Evolutionary conservation across 2,797 vertebrate species (phyloP).

Genomic region (Eulemur rubriventer): DNA sequence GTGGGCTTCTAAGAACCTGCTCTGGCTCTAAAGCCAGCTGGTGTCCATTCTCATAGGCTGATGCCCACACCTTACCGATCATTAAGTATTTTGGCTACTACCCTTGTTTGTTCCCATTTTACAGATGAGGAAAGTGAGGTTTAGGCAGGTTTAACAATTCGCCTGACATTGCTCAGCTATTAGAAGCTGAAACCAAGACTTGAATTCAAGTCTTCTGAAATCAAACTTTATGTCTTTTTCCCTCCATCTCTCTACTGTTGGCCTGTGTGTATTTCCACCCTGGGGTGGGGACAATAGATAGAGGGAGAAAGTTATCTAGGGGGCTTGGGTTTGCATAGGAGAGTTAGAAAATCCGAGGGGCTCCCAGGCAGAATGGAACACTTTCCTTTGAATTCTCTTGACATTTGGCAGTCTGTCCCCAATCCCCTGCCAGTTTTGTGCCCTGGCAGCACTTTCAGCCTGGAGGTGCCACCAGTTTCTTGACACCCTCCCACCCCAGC

Average conservation of each 20-base stretch:
- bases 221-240: neutral
- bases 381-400: conserved; percentile 39
- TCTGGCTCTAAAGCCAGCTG: neutral
- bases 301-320: neutral
- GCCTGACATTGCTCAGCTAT: neutral
- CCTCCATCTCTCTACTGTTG: neutral
- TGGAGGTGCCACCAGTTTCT: neutral
- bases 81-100: neutral
- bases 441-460: neutral
- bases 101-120: neutral
- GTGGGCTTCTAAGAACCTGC: neutral
- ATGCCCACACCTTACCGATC: neutral
- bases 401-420: neutral
- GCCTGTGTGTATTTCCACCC: neutral
- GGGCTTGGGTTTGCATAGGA: neutral
- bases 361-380: neutral
- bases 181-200: neutral
- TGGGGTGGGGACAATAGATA: neutral
- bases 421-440: neutral
- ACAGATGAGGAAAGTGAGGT: neutral
- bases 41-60: neutral
- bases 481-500: neutral
- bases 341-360: neutral
- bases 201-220: conserved; percentile 23
- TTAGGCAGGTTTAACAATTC: neutral